Base-by-base conservation (phyloP, 30 jellyfish, hydroid and myxozoan species). In the Morbakka virulenta region DNA sequence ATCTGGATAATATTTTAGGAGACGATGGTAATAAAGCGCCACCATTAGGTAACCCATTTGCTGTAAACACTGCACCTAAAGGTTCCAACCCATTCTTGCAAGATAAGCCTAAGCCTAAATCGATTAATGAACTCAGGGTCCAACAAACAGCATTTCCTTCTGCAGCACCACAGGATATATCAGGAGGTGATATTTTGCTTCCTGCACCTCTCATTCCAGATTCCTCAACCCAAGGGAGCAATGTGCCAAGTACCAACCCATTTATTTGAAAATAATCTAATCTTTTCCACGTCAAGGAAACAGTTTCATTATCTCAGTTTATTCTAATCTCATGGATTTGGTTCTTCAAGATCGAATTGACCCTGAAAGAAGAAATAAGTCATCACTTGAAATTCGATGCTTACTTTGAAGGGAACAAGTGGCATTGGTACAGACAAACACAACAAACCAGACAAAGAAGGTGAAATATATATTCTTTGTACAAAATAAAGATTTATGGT, bases 81-180 rank as follows among this genome's bases (percentile, higher is more conserved):
- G 82, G 87, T 27, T 79, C 96, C 9, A 92, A 92, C 72, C 98
- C 98, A 0, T 92, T 92, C 65, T 72, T 84, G 35, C 96, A 77
- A 50, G 98, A 92, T n/a, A 92, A 92, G 57, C 96, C 98, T 23
- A 92, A 92, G 80, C 97, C 98, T 0, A 92, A 92, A 72, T 92
- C 98, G 4, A 92, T 92, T 31, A 92, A 92, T 57, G 98, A 92
- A 85, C 82, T 92, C 12, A 83, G 98, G 49, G 74, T 78, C 0
- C 71, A 76, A 70, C 95, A 92, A 64, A 78, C 82, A 3, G 52
- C 91, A 3, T 78, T 71, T 79, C 80, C 63, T 3, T 66, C 89
- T 22, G 93, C 74, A 2, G 31, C 80, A 12, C 32, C 81, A 53
- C 84, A 77, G 36, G 83, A 70, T 13, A 2, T 11, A 2, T 30